A percentile compares a stretch with the other conserved stretches of the same genome.
Evolutionary conservation across 92 coral and sea anemone species (phyloP).

Genomic region (Paragorgia papillata): DNA sequence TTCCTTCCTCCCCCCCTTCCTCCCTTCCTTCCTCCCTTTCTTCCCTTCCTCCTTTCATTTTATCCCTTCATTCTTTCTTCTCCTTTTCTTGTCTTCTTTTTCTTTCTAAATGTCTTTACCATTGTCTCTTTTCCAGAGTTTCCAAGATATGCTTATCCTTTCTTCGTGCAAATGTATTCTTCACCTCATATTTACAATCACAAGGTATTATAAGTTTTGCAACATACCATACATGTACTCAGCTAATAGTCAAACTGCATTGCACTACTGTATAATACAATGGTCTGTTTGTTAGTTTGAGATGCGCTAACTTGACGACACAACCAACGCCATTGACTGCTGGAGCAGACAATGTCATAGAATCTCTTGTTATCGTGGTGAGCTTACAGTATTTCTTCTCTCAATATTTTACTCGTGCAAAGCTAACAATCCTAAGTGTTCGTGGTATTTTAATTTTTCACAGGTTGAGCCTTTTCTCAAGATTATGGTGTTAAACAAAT

Average conservation of each 20-base stretch:
- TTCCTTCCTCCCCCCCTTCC: conserved; percentile 15
- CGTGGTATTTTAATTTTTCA: no score
- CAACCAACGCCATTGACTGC: conserved; percentile 40
- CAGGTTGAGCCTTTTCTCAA: conserved; percentile 83
- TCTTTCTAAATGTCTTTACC: background rate
- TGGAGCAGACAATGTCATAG: conserved; percentile 47
- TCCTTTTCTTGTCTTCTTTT: background rate
- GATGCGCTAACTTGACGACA: conserved; percentile 62
- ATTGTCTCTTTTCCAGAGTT: conserved; percentile 11
- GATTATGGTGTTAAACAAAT: conserved; percentile 71
- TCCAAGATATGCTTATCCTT: conserved; percentile 11
- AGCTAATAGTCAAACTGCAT: no score
- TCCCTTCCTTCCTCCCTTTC: background rate
- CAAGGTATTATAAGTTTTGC: conserved; percentile 13
- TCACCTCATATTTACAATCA: conserved; percentile 2
- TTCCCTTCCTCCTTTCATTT: background rate
- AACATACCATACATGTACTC: no score
- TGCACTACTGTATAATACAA: background rate
- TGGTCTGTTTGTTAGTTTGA: conserved; percentile 1
- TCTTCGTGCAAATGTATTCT: conserved; percentile 15
- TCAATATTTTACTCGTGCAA: no score
- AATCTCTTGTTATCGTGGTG: conserved; percentile 73
- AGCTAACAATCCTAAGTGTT: no score
- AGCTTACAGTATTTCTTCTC: no score
- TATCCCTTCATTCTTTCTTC: background rate